phyloP scores from a whole-genome alignment of 2,888 invertebrate species.

The Ceriagrion tenellum region DNA sequence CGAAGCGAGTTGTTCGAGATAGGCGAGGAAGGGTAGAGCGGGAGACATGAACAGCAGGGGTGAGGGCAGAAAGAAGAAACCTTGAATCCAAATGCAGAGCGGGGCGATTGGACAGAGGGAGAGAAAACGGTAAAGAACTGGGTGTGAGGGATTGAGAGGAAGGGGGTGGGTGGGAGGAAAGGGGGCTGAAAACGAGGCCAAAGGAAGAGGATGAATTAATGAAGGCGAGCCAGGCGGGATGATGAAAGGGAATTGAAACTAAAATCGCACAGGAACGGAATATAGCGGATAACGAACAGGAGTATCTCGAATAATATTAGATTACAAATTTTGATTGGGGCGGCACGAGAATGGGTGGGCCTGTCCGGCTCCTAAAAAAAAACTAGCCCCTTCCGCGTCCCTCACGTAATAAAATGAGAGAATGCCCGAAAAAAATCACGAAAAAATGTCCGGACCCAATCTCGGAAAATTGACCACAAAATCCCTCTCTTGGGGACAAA shows the following conservation, averaged over 20 bases:
- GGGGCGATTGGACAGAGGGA: background rate
- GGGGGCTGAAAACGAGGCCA: background rate
- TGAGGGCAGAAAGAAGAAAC: too few species aligned
- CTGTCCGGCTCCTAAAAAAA: too few species aligned
- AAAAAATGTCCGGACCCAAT: too few species aligned
- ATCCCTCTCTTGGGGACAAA: too few species aligned
- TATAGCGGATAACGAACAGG: constrained; percentile 3
- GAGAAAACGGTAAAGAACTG: background rate
- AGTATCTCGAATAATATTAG: constrained; percentile 10
- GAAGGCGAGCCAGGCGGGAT: background rate
- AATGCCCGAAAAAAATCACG: too few species aligned
- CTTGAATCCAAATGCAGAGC: background rate
- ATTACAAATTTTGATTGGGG: background rate
- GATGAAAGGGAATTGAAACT: constrained; percentile 58
- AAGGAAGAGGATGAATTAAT: constrained; percentile 37
- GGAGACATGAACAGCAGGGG: too few species aligned
- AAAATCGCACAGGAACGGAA: constrained; percentile 27
- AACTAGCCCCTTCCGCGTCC: too few species aligned
- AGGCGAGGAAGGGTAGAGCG: too few species aligned
- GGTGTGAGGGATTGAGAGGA: background rate
- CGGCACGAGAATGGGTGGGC: too few species aligned
- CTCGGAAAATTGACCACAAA: too few species aligned
- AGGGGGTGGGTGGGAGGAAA: background rate
- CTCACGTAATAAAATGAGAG: too few species aligned
- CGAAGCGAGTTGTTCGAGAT: too few species aligned